Percentiles rank a stretch among this genome's conserved stretches.
Evolutionary conservation across 2,888 invertebrate species (phyloP).

Genomic region (Chesias legatella): DNA sequence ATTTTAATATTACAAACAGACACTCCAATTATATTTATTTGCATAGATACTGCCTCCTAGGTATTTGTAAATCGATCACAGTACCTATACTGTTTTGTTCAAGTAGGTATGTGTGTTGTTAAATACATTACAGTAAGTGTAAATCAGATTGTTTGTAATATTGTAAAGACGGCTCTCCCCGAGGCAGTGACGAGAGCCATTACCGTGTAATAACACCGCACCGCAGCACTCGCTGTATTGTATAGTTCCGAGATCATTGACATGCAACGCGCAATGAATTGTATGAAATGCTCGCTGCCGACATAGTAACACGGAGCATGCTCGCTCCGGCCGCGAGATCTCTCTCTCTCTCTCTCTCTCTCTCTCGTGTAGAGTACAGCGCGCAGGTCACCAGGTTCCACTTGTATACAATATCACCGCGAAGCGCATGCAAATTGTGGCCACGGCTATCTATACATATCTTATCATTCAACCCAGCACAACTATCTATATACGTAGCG

Average conservation of each 20-base stretch:
- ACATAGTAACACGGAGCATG: slow-evolving; percentile 39
- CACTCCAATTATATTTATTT: no score
- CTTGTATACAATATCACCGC: slow-evolving; percentile 17
- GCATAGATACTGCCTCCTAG: no score
- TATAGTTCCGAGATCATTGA: slow-evolving; percentile 44
- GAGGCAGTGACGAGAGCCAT: slow-evolving; percentile 21
- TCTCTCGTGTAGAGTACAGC: no score
- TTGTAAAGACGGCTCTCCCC: slow-evolving; percentile 10
- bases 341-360: no score
- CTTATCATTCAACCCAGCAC: slow-evolving; percentile 3
- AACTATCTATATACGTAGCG: slow-evolving; percentile 3
- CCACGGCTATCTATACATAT: slow-evolving; percentile 1
- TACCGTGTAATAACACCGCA: slow-evolving; percentile 28
- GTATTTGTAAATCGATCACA: no score
- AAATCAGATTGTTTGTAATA: slow-evolving; percentile 5
- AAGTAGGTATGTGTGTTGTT: background rate
- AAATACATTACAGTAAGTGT: background rate
- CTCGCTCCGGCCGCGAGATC: slow-evolving; percentile 32
- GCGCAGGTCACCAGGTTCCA: slow-evolving; percentile 21
- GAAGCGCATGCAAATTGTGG: slow-evolving; percentile 8
- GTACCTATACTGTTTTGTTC: no score
- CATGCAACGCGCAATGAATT: slow-evolving; percentile 41
- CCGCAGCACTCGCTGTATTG: slow-evolving; percentile 28
- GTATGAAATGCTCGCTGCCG: slow-evolving; percentile 41
- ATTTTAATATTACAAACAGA: no score